Evolutionary conservation across 2,888 invertebrate genomes (phyloP).

Genomic region (Tenthredo amoena): DNA sequence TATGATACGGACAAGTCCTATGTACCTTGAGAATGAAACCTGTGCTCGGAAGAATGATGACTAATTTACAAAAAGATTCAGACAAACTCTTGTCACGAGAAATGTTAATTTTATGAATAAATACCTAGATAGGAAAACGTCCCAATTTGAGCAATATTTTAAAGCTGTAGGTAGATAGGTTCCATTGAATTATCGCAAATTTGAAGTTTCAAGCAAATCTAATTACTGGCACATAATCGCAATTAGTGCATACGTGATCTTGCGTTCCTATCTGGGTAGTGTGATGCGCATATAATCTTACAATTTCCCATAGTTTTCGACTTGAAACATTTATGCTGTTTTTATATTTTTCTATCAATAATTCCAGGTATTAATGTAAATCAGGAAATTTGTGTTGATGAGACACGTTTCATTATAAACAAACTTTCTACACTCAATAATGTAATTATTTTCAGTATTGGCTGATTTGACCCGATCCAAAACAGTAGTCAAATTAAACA

Average conservation of each 20-base stretch:
- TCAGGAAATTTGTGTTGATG: neutral
- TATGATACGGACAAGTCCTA: neutral
- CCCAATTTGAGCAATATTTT: neutral
- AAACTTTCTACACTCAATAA: neutral
- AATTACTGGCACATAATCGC: neutral
- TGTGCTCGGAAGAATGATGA: conserved; percentile 19
- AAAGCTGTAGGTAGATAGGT: neutral
- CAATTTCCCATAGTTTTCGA: neutral
- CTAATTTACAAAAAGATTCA: neutral
- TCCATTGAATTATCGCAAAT: neutral
- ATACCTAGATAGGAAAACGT: neutral
- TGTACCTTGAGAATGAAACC: conserved; percentile 18
- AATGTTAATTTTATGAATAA: conserved; percentile 14
- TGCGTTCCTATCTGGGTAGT: neutral
- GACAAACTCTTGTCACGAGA: neutral
- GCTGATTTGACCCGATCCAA: neutral
- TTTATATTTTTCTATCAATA: neutral
- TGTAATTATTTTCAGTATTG: conserved; percentile 35
- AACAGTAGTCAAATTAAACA: neutral
- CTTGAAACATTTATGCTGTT: neutral
- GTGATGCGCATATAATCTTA: neutral
- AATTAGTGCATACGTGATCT: neutral
- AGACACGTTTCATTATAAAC: neutral
- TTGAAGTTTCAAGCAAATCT: neutral
- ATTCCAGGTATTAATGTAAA: neutral